Evolutionary conservation across 2,888 invertebrate genomes (phyloP).

Genomic region (Eupithecia inturbata): DNA sequence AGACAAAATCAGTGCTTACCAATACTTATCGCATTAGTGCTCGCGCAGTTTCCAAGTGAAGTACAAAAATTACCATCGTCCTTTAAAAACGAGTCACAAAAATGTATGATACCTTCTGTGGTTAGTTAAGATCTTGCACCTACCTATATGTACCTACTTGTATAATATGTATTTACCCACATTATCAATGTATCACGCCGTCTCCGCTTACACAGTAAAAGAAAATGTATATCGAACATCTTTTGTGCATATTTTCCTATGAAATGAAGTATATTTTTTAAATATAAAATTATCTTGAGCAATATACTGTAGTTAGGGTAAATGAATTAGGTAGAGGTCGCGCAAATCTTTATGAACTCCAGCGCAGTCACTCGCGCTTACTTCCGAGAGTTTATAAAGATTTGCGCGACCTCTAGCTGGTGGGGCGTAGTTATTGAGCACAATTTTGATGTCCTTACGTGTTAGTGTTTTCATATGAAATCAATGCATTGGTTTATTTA

Average conservation of each 20-base stretch:
- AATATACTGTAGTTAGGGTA: constrained; percentile 69
- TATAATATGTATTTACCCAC: constrained; percentile 12
- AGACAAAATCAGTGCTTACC: background rate
- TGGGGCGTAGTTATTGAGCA: constrained; percentile 49
- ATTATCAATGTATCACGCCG: constrained; percentile 39
- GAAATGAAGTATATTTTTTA: constrained; percentile 77
- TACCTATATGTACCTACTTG: background rate
- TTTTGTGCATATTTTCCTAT: constrained; percentile 67
- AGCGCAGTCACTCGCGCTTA: no score
- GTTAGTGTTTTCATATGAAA: constrained; percentile 45
- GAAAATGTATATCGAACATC: constrained; percentile 54
- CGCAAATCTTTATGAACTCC: no score
- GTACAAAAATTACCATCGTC: background rate
- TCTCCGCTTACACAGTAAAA: constrained; percentile 58
- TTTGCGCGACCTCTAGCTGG: no score
- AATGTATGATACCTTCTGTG: background rate
- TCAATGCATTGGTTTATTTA: constrained; percentile 9
- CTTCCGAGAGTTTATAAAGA: no score
- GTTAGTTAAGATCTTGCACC: constrained; percentile 26
- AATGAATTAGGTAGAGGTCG: constrained; percentile 59
- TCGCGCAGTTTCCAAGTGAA: background rate
- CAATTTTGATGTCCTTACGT: constrained; percentile 55
- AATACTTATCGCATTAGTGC: background rate
- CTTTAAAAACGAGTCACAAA: background rate
- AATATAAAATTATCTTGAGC: constrained; percentile 58